phyloP scores from a whole-genome alignment of 1,140 invertebrate genomes.

The Pogonus chalceus region DNA sequence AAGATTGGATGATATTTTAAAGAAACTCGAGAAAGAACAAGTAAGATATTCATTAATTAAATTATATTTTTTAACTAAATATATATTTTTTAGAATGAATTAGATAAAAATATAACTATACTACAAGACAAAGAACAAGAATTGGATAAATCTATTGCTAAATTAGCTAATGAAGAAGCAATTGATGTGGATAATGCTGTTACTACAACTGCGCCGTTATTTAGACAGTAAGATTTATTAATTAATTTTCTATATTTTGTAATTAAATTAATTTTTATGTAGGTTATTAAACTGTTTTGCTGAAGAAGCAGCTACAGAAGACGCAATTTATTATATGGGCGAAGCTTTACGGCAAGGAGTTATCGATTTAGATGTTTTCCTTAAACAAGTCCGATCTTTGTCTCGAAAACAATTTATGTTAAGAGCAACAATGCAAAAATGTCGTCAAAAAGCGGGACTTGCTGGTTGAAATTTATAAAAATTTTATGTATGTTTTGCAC shows the following conservation, averaged over 20 bases:
- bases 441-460: slow-evolving; percentile 89
- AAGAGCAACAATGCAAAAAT: slow-evolving; percentile 90
- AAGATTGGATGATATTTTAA: slow-evolving; percentile 74
- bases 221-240: slow-evolving; percentile 90
- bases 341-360: slow-evolving; percentile 87
- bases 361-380: slow-evolving; percentile 91
- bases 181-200: slow-evolving; percentile 95
- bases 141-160: slow-evolving; percentile 68
- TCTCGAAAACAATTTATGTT: slow-evolving; percentile 94
- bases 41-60: slow-evolving; percentile 28
- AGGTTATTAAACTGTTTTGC: slow-evolving; percentile 91
- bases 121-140: slow-evolving; percentile 80
- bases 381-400: slow-evolving; percentile 91
- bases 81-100: slow-evolving; percentile 43
- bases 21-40: slow-evolving; percentile 73
- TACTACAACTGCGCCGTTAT: slow-evolving; percentile 89
- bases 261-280: slow-evolving; percentile 19
- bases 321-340: slow-evolving; percentile 97
- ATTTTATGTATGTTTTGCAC: too few relatives aligned
- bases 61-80: slow-evolving; percentile 11
- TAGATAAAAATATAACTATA: slow-evolving; percentile 76
- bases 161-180: slow-evolving; percentile 64
- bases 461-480: neutral
- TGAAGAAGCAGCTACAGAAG: slow-evolving; percentile 95
- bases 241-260: too few relatives aligned